Evolutionary conservation across 1,140 invertebrate genomes (phyloP).

Genomic region (Elysia chlorotica): DNA sequence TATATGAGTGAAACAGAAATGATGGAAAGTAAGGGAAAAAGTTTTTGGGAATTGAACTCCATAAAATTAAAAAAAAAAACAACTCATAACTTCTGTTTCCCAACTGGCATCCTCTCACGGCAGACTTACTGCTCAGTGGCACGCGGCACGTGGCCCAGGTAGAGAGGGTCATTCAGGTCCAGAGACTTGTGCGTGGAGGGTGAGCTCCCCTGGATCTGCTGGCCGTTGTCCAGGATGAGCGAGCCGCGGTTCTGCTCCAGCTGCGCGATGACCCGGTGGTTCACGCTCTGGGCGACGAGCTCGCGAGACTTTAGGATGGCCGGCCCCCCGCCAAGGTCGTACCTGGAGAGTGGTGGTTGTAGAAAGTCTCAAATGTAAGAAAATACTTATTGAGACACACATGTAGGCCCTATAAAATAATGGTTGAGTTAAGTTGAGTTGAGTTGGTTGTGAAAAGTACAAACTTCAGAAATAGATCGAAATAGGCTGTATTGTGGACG

Average conservation of each 20-base stretch:
- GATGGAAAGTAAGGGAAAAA: background rate
- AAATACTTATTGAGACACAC: no score
- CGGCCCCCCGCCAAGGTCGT: slow-evolving; percentile 85
- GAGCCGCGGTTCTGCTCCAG: slow-evolving; percentile 84
- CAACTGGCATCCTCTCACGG: no score
- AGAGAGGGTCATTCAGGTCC: slow-evolving; percentile 82
- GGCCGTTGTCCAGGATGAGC: slow-evolving; percentile 79
- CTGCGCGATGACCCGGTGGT: slow-evolving; percentile 81
- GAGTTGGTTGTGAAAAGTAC: no score
- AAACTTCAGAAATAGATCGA: no score
- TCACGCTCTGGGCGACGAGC: slow-evolving; percentile 75
- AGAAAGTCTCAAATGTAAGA: no score
- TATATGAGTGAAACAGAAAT: no score
- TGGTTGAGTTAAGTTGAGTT: no score
- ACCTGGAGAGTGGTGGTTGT: no score
- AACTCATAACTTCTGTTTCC: no score
- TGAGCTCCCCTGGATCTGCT: slow-evolving; percentile 80
- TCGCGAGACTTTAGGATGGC: slow-evolving; percentile 77
- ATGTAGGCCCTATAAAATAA: no score
- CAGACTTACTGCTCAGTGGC: slow-evolving; percentile 52
- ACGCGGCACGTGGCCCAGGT: slow-evolving; percentile 78
- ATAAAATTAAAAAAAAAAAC: background rate
- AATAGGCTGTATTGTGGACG: no score
- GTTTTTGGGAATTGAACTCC: background rate
- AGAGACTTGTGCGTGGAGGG: slow-evolving; percentile 80